Conservation (phyloP, 2,113 vertebrate genomes). For the Spheniscus mendiculus region DNA sequence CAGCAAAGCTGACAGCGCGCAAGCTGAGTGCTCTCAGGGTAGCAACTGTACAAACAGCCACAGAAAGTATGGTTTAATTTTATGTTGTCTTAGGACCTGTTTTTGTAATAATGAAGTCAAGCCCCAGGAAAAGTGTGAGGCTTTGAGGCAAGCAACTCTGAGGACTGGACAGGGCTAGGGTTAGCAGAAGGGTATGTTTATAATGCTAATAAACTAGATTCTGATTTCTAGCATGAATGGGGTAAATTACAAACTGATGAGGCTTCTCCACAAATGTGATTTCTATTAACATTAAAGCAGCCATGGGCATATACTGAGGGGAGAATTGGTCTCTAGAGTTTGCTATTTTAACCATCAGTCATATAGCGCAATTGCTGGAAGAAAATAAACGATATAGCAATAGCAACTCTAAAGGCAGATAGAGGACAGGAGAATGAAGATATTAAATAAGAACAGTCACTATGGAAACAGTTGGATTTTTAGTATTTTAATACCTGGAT, state of each 20-base stretch:
- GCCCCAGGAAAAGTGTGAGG: not conserved
- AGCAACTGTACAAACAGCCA: not conserved
- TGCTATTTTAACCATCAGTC: constrained; percentile 17
- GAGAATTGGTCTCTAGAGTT: constrained; percentile 2
- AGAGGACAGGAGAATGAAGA: constrained; percentile 30
- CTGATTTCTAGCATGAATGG: not conserved
- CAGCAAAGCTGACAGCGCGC: not conserved
- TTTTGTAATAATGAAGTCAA: not conserved
- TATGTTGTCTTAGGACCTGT: not conserved
- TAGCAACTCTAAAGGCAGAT: constrained; percentile 22
- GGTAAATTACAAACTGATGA: constrained; percentile 19
- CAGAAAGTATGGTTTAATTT: not conserved
- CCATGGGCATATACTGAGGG: not conserved
- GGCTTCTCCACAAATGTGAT: constrained; percentile 14
- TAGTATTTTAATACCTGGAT: constrained; percentile 50
- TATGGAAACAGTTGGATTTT: constrained; percentile 51
- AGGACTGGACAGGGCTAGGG: not conserved
- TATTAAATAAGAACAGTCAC: constrained; percentile 57
- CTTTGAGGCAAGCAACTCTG: not conserved
- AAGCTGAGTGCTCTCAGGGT: not conserved
- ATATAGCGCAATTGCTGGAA: not conserved
- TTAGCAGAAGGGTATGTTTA: not conserved
- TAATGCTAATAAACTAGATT: not conserved
- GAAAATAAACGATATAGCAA: not conserved
- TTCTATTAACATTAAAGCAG: constrained; percentile 36